A percentile compares a stretch with the other conserved stretches of the same genome.
phyloP scores from a whole-genome alignment of 2,113 vertebrate species.

The Solenodon paradoxus region DNA sequence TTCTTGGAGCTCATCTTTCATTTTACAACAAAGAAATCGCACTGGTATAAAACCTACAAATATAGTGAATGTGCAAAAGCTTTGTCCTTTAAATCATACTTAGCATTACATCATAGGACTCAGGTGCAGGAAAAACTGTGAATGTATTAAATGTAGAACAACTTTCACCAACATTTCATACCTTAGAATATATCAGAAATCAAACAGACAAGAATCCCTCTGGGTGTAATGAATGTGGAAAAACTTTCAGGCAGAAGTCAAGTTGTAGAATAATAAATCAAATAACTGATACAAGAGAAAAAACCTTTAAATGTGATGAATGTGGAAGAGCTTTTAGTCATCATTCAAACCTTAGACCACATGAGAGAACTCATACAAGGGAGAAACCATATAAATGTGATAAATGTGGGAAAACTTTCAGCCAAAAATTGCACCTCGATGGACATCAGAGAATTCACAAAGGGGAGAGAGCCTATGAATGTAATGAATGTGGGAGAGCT shows the following conservation, averaged over 20 bases:
- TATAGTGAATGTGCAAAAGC: background rate
- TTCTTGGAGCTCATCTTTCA: background rate
- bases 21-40: background rate
- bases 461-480: too few species aligned
- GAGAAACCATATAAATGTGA: too few species aligned
- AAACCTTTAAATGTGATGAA: too few species aligned
- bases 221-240: background rate
- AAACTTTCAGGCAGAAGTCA: background rate
- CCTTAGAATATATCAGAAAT: background rate
- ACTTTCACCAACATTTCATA: background rate
- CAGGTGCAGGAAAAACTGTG: background rate
- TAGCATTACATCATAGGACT: background rate
- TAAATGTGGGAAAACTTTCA: too few species aligned
- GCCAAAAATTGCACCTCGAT: too few species aligned
- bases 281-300: too few species aligned
- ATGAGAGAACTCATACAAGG: too few species aligned
- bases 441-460: too few species aligned
- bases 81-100: background rate
- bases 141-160: background rate
- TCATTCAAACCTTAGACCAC: too few species aligned
- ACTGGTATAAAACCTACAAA: background rate
- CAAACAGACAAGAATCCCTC: background rate
- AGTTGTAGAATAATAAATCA: too few species aligned
- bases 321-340: too few species aligned
- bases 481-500: background rate